Conservation (phyloP, 2,797 vertebrate species). For the Phoxinus dragarum region DNA sequence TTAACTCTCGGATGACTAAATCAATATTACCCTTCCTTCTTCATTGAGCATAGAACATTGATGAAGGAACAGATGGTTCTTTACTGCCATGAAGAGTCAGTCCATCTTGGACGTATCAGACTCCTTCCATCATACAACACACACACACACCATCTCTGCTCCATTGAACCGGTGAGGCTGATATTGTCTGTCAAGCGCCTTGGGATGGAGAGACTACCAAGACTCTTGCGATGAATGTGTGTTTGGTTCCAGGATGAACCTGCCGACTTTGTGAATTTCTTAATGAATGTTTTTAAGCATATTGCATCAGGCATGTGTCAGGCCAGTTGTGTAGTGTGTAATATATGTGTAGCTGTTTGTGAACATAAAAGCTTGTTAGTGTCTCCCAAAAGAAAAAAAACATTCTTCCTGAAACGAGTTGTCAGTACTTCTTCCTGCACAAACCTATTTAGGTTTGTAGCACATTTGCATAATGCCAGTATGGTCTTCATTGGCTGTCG, state of each 20-base stretch:
- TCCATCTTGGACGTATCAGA: slow-evolving; percentile 22
- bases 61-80: slow-evolving; percentile 47
- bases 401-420: not conserved
- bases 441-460: not conserved
- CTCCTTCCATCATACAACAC: slow-evolving; percentile 27
- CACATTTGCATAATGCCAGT: not conserved
- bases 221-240: slow-evolving; percentile 9
- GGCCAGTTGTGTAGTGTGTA: not conserved
- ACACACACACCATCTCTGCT: slow-evolving; percentile 34
- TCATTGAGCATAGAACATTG: slow-evolving; percentile 56
- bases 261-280: slow-evolving; percentile 11
- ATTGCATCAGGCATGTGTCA: slow-evolving; percentile 1
- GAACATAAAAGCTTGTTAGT: not conserved
- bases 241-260: slow-evolving; percentile 21
- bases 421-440: not conserved
- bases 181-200: slow-evolving; percentile 59
- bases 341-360: not conserved
- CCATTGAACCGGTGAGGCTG: slow-evolving; percentile 61
- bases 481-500: not conserved
- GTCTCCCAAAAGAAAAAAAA: not conserved
- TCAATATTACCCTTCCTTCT: slow-evolving; percentile 55
- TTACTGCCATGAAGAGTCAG: slow-evolving; percentile 30
- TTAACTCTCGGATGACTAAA: slow-evolving; percentile 60
- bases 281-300: not conserved
- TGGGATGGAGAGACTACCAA: slow-evolving; percentile 45